phyloP scores from a whole-genome alignment of 2,888 invertebrate genomes.

The Craniophora ligustri region DNA sequence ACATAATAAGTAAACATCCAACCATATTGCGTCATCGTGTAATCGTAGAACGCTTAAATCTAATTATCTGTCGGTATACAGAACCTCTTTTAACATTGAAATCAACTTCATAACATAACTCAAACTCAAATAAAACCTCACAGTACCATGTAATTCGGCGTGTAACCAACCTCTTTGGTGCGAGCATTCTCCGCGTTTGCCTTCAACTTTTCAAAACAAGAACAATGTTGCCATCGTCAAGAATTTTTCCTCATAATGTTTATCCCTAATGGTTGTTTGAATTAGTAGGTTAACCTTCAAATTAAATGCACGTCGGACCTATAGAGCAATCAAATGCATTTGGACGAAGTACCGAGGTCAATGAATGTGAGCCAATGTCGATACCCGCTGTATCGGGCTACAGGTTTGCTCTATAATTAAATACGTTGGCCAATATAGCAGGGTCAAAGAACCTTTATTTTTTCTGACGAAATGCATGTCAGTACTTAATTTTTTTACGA shows the following conservation, averaged over 20 bases:
- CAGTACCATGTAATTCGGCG: too few relatives aligned
- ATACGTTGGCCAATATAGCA: neutral
- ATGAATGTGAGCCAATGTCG: conserved; percentile 5
- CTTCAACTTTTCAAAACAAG: conserved; percentile 23
- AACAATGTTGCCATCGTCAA: conserved; percentile 2
- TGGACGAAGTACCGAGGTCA: conserved; percentile 4
- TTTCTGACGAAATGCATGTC: neutral
- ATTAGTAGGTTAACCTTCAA: conserved; percentile 8
- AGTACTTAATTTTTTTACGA: neutral
- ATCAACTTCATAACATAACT: too few relatives aligned
- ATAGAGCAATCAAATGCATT: conserved; percentile 1
- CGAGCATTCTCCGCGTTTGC: neutral
- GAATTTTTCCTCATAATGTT: conserved; percentile 17
- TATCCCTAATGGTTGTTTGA: conserved; percentile 16
- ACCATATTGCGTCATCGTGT: too few relatives aligned
- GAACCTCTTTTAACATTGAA: too few relatives aligned
- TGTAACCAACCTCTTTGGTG: too few relatives aligned
- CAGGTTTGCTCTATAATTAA: neutral
- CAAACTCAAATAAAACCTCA: too few relatives aligned
- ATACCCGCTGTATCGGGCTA: neutral
- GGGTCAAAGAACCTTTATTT: neutral
- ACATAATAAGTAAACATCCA: too few relatives aligned
- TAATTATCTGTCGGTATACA: too few relatives aligned
- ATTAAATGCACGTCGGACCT: conserved; percentile 2
- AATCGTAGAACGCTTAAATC: too few relatives aligned